These are phyloP conservation scores for Illadopsis cleaveri DNA, from an alignment of 2,113 vertebrate genomes.

Conservation along the genomic window DNA sequence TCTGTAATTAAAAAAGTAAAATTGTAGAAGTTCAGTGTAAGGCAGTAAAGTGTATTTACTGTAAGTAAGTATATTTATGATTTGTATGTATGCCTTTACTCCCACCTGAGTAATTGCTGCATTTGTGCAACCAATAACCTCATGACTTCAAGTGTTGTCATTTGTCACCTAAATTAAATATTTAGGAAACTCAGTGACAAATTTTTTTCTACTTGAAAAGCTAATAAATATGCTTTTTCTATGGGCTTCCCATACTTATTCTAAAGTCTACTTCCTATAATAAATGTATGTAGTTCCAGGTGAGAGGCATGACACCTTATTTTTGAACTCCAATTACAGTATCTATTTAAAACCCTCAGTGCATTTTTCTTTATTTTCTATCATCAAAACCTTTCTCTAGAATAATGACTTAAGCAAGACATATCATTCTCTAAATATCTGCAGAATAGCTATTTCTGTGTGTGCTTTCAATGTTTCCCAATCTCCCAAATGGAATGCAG, in stretches of 20 bases:
- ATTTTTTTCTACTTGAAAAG: not conserved
- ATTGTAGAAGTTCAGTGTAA: not conserved
- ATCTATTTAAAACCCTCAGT: not conserved
- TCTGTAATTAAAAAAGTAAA: not conserved
- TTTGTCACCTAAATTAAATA: not conserved
- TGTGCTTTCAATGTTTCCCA: not conserved
- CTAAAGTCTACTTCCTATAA: not conserved
- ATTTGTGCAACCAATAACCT: not conserved
- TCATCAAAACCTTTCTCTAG: not conserved
- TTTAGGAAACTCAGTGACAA: not conserved
- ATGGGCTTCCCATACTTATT: not conserved
- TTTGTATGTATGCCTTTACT: not conserved
- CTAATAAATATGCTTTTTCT: not conserved
- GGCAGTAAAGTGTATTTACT: not conserved
- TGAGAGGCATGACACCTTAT: not conserved
- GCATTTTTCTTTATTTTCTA: not conserved
- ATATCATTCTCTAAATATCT: not conserved
- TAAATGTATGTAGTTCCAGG: not conserved
- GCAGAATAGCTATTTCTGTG: not conserved
- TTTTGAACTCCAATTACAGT: not conserved
- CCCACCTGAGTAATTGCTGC: not conserved
- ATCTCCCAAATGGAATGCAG: not conserved
- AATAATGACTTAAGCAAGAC: not conserved
- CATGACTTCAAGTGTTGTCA: not conserved
- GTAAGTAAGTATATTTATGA: not conserved